phyloP scores from a whole-genome alignment of 2,888 invertebrate genomes.

The Macaria notata region DNA sequence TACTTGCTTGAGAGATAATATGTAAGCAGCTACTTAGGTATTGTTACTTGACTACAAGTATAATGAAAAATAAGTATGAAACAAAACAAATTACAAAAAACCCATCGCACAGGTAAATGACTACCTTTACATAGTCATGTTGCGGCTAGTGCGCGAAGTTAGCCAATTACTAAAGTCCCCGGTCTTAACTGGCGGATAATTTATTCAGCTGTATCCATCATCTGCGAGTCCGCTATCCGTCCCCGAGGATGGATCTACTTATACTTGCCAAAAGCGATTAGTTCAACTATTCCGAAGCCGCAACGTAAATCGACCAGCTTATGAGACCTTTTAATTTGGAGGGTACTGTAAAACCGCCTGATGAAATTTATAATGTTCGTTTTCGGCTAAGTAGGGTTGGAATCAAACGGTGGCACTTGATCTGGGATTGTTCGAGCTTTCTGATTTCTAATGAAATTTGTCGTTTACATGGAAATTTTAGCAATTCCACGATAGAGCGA shows the following conservation, averaged over 20 bases:
- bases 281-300: slow-evolving; percentile 39
- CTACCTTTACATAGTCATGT: slow-evolving; percentile 20
- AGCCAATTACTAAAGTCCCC: slow-evolving; percentile 49
- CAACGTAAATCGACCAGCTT: slow-evolving; percentile 39
- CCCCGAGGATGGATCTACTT: slow-evolving; percentile 49
- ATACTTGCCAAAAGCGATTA: slow-evolving; percentile 60
- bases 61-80: too few species aligned
- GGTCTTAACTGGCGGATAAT: slow-evolving; percentile 54
- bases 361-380: slow-evolving; percentile 26
- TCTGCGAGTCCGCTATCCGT: slow-evolving; percentile 51
- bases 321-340: slow-evolving; percentile 23
- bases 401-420: not conserved
- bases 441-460: not conserved
- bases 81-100: too few species aligned
- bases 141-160: slow-evolving; percentile 36
- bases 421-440: not conserved
- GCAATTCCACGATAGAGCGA: not conserved
- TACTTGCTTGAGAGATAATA: too few species aligned
- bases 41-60: too few species aligned
- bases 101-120: too few species aligned
- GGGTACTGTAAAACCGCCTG: slow-evolving; percentile 16
- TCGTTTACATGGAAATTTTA: not conserved
- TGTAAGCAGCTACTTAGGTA: too few species aligned
- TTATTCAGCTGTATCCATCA: slow-evolving; percentile 67
- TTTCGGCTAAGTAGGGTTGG: slow-evolving; percentile 9